These are phyloP conservation scores for Phalera bucephala DNA, from an alignment of 2,888 invertebrate species.

Conservation along the genomic window DNA sequence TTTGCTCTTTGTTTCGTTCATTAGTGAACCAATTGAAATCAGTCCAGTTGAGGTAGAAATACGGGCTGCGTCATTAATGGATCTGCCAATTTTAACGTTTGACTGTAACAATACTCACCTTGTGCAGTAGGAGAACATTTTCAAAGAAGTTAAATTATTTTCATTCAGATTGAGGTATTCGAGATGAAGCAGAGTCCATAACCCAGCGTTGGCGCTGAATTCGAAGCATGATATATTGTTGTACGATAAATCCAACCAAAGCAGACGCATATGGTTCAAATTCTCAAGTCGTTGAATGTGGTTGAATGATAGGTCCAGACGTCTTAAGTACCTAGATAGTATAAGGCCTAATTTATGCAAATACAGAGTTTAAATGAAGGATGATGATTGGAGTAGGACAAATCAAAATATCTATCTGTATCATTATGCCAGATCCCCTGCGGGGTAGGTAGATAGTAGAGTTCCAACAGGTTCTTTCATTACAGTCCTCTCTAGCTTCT, in stretches of 20 bases:
- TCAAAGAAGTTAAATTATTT: slow-evolving; percentile 78
- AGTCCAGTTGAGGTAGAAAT: slow-evolving; percentile 16
- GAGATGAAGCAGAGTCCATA: slow-evolving; percentile 78
- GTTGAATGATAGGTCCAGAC: slow-evolving; percentile 84
- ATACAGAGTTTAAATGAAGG: too few species aligned
- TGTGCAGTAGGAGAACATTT: slow-evolving; percentile 74
- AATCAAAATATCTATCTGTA: too few species aligned
- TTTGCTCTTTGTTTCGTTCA: slow-evolving; percentile 26
- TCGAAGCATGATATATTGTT: slow-evolving; percentile 79
- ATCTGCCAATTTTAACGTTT: background rate
- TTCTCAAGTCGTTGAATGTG: slow-evolving; percentile 81
- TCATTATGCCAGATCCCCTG: too few species aligned
- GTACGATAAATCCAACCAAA: slow-evolving; percentile 81
- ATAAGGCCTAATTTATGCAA: background rate
- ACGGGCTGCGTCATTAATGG: slow-evolving; percentile 12
- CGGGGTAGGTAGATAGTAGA: too few species aligned
- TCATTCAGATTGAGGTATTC: slow-evolving; percentile 78
- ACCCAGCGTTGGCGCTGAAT: slow-evolving; percentile 55
- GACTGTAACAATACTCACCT: slow-evolving; percentile 40
- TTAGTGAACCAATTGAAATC: slow-evolving; percentile 24
- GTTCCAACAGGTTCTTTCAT: too few species aligned
- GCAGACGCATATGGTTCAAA: slow-evolving; percentile 76
- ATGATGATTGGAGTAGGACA: too few species aligned
- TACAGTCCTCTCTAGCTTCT: too few species aligned
- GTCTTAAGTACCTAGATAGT: slow-evolving; percentile 75